A percentile compares a stretch with the other conserved stretches of the same genome.
These are phyloP conservation scores for Eidolon helvum DNA, from an alignment of 2,113 vertebrate genomes.

Conservation along the genomic window DNA sequence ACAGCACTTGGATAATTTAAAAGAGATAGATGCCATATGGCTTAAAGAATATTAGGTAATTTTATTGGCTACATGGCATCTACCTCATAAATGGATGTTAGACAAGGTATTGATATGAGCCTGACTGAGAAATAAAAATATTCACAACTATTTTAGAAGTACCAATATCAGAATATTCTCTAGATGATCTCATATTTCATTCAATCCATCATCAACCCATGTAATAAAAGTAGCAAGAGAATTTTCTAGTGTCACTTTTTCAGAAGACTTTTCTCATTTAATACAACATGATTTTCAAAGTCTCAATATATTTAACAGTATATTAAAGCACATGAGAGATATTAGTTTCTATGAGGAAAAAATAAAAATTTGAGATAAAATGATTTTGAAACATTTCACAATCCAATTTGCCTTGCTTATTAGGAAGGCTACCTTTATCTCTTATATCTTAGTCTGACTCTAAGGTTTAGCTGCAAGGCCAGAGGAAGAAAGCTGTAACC, in stretches of 20 bases:
- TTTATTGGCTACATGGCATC: constrained; percentile 12
- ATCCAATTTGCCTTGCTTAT: neutral
- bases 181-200: neutral
- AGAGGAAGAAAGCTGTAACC: neutral
- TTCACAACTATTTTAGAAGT: constrained; percentile 10
- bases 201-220: neutral
- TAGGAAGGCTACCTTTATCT: neutral
- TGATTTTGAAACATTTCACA: neutral
- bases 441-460: neutral
- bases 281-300: neutral
- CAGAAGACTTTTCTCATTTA: neutral
- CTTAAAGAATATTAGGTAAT: neutral
- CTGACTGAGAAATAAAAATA: neutral
- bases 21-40: neutral
- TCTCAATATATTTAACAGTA: neutral
- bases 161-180: constrained; percentile 3
- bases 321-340: neutral
- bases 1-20: neutral
- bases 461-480: neutral
- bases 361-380: neutral
- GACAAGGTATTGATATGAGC: neutral
- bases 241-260: neutral
- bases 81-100: neutral
- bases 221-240: neutral
- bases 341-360: neutral